phyloP scores from a whole-genome alignment of 2,113 vertebrate species.

The Morone saxatilis region DNA sequence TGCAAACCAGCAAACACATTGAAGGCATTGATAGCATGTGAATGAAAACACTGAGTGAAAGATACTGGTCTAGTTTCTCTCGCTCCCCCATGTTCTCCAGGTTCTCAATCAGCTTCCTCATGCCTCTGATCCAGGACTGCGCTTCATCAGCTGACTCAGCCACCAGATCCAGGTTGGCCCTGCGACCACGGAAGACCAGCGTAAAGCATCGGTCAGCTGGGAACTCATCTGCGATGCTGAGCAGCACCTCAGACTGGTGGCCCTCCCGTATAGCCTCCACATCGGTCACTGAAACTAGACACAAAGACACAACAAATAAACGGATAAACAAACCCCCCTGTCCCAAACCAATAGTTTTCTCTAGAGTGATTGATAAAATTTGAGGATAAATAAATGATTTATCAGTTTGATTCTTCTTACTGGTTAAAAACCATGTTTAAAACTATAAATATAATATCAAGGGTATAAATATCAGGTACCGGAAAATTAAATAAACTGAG shows the following conservation, averaged over 20 bases:
- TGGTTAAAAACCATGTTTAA: too few relatives aligned
- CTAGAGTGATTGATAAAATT: too few relatives aligned
- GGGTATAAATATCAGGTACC: too few relatives aligned
- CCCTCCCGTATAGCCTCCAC: constrained; percentile 93
- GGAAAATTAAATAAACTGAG: too few relatives aligned
- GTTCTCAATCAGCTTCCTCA: constrained; percentile 89
- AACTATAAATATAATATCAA: too few relatives aligned
- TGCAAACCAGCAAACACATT: background rate
- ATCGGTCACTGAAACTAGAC: constrained; percentile 92
- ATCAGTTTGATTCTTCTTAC: too few relatives aligned
- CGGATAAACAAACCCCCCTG: too few relatives aligned
- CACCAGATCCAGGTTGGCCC: constrained; percentile 93
- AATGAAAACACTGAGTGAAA: constrained; percentile 43
- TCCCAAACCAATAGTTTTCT: too few relatives aligned
- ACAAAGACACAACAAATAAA: background rate
- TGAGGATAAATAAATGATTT: too few relatives aligned
- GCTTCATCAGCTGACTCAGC: constrained; percentile 90
- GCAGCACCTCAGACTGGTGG: constrained; percentile 92
- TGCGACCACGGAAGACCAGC: constrained; percentile 92
- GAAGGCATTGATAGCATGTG: background rate
- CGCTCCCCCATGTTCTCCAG: constrained; percentile 93
- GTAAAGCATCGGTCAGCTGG: constrained; percentile 92
- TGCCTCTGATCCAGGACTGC: constrained; percentile 90
- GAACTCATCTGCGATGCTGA: constrained; percentile 91
- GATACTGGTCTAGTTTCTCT: constrained; percentile 96